phyloP scores from a whole-genome alignment of 2,797 vertebrate genomes.

The Macrochelys suwanniensis region DNA sequence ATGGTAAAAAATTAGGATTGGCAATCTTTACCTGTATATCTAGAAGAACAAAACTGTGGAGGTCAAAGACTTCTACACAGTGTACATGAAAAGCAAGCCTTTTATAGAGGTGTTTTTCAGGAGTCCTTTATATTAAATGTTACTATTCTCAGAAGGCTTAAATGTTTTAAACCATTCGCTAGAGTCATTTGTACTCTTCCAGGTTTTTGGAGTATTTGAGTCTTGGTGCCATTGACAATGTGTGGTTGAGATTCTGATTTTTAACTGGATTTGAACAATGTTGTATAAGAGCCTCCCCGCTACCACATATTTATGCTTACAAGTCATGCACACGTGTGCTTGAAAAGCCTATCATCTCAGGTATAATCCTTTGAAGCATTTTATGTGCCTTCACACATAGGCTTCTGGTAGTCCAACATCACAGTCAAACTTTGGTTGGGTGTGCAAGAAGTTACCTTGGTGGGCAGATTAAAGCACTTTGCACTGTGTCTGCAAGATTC shows the following conservation, averaged over 20 bases:
- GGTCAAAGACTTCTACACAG: not conserved
- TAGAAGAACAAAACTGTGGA: not conserved
- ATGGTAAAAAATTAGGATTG: not conserved
- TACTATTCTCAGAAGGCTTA: not conserved
- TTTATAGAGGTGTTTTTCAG: not conserved
- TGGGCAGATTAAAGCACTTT: not conserved
- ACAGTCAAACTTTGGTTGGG: not conserved
- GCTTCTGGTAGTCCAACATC: not conserved
- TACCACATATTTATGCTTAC: fast-evolving
- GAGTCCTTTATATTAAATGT: not conserved
- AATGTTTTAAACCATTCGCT: not conserved
- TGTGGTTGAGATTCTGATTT: not conserved
- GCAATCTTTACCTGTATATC: not conserved
- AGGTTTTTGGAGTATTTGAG: not conserved
- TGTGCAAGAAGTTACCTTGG: not conserved
- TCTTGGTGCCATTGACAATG: not conserved
- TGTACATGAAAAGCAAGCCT: fast-evolving
- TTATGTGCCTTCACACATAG: not conserved
- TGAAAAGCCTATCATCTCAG: not conserved
- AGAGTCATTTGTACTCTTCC: not conserved
- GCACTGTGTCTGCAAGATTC: no score
- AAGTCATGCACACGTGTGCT: not conserved
- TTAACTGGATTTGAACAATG: not conserved
- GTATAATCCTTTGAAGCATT: not conserved
- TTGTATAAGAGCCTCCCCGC: not conserved